phyloP scores from a whole-genome alignment of 2,113 vertebrate genomes.

The Theropithecus gelada region DNA sequence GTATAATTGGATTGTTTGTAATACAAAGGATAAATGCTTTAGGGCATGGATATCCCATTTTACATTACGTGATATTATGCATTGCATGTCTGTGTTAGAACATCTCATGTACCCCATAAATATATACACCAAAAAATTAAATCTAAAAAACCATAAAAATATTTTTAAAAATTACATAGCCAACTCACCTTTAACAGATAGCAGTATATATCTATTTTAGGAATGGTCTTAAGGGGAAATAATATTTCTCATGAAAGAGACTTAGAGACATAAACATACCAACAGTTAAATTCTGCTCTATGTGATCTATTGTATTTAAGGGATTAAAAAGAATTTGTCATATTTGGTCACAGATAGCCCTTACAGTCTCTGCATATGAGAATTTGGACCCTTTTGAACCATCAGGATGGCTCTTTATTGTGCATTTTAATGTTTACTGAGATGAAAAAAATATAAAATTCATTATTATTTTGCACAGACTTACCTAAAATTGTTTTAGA shows the following conservation, averaged over 20 bases:
- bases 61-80: too few species aligned
- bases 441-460: background rate
- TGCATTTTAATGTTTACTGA: constrained; percentile 20
- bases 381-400: background rate
- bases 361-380: background rate
- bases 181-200: background rate
- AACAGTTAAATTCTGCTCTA: background rate
- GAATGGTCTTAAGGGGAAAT: constrained; percentile 4
- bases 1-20: too few species aligned
- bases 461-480: background rate
- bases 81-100: too few species aligned
- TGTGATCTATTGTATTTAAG: background rate
- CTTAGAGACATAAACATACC: background rate
- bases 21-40: too few species aligned
- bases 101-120: too few species aligned
- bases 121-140: too few species aligned
- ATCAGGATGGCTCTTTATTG: background rate
- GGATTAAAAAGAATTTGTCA: constrained; percentile 22
- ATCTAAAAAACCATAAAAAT: too few species aligned
- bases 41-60: too few species aligned
- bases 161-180: background rate
- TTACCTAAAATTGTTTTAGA: constrained; percentile 27
- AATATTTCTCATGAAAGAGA: background rate
- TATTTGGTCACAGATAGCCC: background rate
- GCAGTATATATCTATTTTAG: background rate